These are phyloP conservation scores for Zalophus californianus DNA, from an alignment of 2,797 vertebrate species.

Conservation along the genomic window DNA sequence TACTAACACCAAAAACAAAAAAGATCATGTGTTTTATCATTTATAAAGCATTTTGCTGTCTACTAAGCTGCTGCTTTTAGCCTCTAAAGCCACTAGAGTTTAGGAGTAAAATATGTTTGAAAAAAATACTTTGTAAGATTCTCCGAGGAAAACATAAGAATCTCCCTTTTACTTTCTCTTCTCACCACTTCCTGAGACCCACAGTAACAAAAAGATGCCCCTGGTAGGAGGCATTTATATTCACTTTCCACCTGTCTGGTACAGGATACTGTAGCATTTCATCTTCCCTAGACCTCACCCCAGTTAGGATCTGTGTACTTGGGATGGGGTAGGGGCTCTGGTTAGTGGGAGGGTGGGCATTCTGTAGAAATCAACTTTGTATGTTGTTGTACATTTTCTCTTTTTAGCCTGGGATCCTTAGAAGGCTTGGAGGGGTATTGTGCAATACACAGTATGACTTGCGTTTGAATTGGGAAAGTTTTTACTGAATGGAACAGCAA, in stretches of 20 bases:
- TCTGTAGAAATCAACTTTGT: not conserved
- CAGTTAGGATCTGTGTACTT: not conserved
- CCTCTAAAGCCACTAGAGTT: not conserved
- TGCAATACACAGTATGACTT: not conserved
- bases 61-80: not conserved
- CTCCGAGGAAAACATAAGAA: not conserved
- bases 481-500: constrained; percentile 12
- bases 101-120: not conserved
- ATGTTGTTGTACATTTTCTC: not conserved
- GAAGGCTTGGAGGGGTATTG: not conserved
- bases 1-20: not conserved
- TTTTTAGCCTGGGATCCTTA: constrained; percentile 43
- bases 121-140: not conserved
- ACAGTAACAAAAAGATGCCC: not conserved
- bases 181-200: not conserved
- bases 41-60: constrained; percentile 7
- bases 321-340: not conserved
- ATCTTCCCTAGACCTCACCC: not conserved
- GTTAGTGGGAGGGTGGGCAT: not conserved
- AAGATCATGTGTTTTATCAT: not conserved
- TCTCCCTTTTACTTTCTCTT: not conserved
- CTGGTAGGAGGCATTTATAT: not conserved
- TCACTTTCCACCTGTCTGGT: not conserved
- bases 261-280: not conserved
- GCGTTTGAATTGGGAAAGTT: constrained; percentile 17